Base-by-base conservation (phyloP, 2,113 vertebrate genomes). In the Apeltes quadracus region DNA sequence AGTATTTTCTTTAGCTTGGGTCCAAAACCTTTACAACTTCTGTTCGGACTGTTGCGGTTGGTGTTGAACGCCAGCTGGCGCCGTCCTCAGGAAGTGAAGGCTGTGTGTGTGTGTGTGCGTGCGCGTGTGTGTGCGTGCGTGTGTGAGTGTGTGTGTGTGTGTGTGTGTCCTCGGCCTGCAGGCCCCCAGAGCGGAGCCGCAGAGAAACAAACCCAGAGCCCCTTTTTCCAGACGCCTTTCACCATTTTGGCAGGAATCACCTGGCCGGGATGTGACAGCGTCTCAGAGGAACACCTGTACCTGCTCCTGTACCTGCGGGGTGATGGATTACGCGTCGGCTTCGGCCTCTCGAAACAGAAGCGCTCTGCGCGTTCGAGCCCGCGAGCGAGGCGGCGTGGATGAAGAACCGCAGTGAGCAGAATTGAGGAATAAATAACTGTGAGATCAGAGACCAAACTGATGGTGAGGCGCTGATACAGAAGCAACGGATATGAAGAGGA, bases 221-320 rank as follows among this genome's bases (percentile, higher is more conserved):
- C 81, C n/a, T n/a, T 83, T 78, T n/a, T 20, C 39, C 77, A 72
- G 76, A 83, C 71, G 51, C 71, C 79, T 87, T 81, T 66, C 32
- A 34, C 69, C 55, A 20, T 63, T 67, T 59, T 87, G 83, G 87
- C 83, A 78, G 61, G 61, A 10, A 23, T 34, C 66, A 20, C 53
- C 46, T 80, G 3, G 81, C 81, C 83, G 83, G 59, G 44, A 50
- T 11, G 51, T 81, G 72, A 87, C 81, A 74, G 74, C 85, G 78
- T 55, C 3, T 34, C 69, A 38, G 32, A 34, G 32, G 73, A 54
- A 46, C 73, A 79, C 44, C 66, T 65, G 20, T 22, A 43, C 44
- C 36, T n/a, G n/a, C n/a, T n/a, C n/a, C n/a, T 53, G 64, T 51
- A 51, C 56, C 36, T 68, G 58, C 69, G 61, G 63, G 71, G 32